Conservation (phyloP, 2,113 vertebrate genomes). For the Plestiodon gilberti region DNA sequence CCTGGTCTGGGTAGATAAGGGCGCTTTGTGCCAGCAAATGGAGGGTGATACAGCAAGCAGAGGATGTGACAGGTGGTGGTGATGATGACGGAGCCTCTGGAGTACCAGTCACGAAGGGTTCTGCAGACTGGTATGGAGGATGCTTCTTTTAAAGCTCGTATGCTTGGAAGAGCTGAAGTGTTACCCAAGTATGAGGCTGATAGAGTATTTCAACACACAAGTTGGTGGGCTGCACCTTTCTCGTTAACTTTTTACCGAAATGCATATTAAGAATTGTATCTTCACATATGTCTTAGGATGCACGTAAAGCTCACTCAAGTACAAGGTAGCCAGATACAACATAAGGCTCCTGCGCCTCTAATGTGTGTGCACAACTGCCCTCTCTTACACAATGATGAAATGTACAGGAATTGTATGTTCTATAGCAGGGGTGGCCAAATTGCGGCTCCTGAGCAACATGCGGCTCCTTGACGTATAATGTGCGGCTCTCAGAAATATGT, state of each 20-base stretch:
- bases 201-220: background rate
- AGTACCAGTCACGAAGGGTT: background rate
- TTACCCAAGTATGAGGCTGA: background rate
- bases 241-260: background rate
- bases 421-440: too few species aligned
- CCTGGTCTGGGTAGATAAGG: conserved; percentile 52
- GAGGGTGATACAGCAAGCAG: conserved; percentile 7
- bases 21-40: conserved; percentile 9
- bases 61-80: background rate
- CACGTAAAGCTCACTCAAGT: background rate
- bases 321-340: background rate
- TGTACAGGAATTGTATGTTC: too few species aligned
- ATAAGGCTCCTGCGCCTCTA: background rate
- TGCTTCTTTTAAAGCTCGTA: background rate
- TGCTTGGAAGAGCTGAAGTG: background rate
- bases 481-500: too few species aligned
- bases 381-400: too few species aligned
- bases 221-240: too few species aligned
- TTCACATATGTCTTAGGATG: background rate
- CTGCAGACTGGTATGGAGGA: background rate
- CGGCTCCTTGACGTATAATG: too few species aligned
- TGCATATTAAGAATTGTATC: background rate
- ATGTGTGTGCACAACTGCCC: background rate
- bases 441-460: too few species aligned
- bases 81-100: background rate